Base-by-base conservation (phyloP, 2,113 vertebrate genomes). In the Varanus salvator region DNA sequence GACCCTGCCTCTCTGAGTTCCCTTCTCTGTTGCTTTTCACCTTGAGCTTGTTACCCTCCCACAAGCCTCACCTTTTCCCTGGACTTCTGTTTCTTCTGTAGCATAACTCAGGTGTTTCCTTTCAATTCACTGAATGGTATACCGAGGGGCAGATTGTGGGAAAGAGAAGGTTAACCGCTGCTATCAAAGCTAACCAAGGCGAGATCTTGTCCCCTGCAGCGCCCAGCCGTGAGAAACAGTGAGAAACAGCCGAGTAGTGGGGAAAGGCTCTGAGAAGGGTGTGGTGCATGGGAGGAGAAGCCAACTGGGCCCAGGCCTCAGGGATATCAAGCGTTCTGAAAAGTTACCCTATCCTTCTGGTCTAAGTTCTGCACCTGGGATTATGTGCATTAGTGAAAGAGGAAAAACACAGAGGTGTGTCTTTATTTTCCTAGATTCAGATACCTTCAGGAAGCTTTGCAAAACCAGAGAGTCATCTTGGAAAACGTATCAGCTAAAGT, bases 401-500 rank as follows among this genome's bases (percentile, higher is more conserved):
- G 29, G 27, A 77, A 68, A 50, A 88, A 14, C 8, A 89, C 57
- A 76, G 4, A 38, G 27, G 27, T 74, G 87, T 48, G 44, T 52
- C 38, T 34, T 92, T 77, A 48, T 84, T 90, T n/a, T 34, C 48
- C 4, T 93, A 98, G 98, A 92, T 98, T 97, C 88, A 97, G 97
- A 75, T 96, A 96, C 54, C 95, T 98, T 50, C 96, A 97, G 25
- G 97, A 98, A 95, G 97, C 97, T 88, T 90, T 98, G 71, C 96
- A 96, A 90, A 97, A 97, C 86, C 98, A 98, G 93, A 96, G 97
- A 81, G 91, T 96, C 91, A 95, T 98, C 91, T 94, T 98, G 90
- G 97, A 98, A 95, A 97, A 96, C 86, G 96, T 98, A 74, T 89
- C 97, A 74, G 94, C 95, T 38, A 97, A 98, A 94, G 97, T 98